A percentile compares a stretch with the other conserved stretches of the same genome.
phyloP scores from a whole-genome alignment of 2,888 invertebrate species.

The Pseudeuparius sepicola region DNA sequence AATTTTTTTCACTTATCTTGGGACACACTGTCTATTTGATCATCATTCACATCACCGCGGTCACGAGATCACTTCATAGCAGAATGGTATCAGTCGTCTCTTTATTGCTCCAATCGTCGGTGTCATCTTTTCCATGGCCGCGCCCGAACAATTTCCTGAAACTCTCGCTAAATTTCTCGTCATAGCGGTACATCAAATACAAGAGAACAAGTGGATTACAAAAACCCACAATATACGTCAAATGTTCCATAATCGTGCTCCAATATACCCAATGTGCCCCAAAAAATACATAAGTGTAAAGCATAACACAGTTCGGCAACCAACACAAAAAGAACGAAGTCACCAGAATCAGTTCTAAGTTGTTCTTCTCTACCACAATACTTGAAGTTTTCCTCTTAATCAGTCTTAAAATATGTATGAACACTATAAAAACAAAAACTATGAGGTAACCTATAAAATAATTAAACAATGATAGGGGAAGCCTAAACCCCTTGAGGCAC shows the following conservation, averaged over 20 bases:
- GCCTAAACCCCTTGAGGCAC: slow-evolving; percentile 9
- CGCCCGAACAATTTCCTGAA: slow-evolving; percentile 10
- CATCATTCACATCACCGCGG: too few species aligned
- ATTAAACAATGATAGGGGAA: slow-evolving; percentile 7
- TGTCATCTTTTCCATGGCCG: neutral
- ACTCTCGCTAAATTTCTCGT: slow-evolving; percentile 10
- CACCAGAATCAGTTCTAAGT: slow-evolving; percentile 15
- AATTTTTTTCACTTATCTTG: too few species aligned
- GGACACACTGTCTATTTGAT: too few species aligned
- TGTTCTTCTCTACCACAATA: slow-evolving; percentile 11
- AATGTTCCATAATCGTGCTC: slow-evolving; percentile 3
- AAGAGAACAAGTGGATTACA: slow-evolving; percentile 15
- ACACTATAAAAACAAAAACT: slow-evolving; percentile 11
- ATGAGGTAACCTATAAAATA: slow-evolving; percentile 12
- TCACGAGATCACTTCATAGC: too few species aligned
- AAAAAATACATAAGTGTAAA: slow-evolving; percentile 12
- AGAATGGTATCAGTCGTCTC: too few species aligned
- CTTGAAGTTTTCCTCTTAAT: slow-evolving; percentile 12
- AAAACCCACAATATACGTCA: slow-evolving; percentile 12
- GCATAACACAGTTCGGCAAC: slow-evolving; percentile 15
- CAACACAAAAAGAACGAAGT: slow-evolving; percentile 19
- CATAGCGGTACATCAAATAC: slow-evolving; percentile 12
- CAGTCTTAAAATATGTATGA: slow-evolving; percentile 12
- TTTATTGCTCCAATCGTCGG: neutral
- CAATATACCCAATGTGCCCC: neutral